phyloP scores from a whole-genome alignment of 2,797 vertebrate genomes.

The Phoeniculus purpureus region DNA sequence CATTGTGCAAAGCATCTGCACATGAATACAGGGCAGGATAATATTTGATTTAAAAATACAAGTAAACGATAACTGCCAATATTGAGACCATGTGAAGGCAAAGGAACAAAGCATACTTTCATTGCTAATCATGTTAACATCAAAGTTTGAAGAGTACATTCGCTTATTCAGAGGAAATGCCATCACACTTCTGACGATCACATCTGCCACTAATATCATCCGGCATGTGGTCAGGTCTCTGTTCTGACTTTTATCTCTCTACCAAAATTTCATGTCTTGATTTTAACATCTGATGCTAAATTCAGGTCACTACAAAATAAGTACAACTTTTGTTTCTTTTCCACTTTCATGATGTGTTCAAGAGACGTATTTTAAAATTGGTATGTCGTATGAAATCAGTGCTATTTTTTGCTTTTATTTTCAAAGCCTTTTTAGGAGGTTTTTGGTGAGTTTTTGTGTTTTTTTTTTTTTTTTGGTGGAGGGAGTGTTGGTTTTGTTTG shows the following conservation, averaged over 20 bases:
- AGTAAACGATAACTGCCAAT: slow-evolving; percentile 77
- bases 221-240: slow-evolving; percentile 79
- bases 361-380: slow-evolving; percentile 51
- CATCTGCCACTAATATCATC: slow-evolving; percentile 85
- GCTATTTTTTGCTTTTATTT: not conserved
- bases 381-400: not conserved
- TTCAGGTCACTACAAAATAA: slow-evolving; percentile 73
- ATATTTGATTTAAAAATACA: slow-evolving; percentile 76
- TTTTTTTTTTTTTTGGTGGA: not conserved
- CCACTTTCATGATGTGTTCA: slow-evolving; percentile 43
- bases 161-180: slow-evolving; percentile 90
- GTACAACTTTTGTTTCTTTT: slow-evolving; percentile 63
- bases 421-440: not conserved
- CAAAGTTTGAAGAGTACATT: slow-evolving; percentile 86
- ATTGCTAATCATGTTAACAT: slow-evolving; percentile 87
- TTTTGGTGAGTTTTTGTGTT: not conserved
- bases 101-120: slow-evolving; percentile 90
- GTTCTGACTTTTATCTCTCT: slow-evolving; percentile 77
- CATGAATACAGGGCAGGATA: slow-evolving; percentile 61
- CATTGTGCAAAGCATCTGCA: slow-evolving; percentile 63
- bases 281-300: slow-evolving; percentile 76
- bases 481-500: too few relatives aligned
- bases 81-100: slow-evolving; percentile 87
- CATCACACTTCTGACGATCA: slow-evolving; percentile 85
- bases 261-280: slow-evolving; percentile 75